Base-by-base conservation (phyloP, 2,888 invertebrate species). In the Patella caerulea region DNA sequence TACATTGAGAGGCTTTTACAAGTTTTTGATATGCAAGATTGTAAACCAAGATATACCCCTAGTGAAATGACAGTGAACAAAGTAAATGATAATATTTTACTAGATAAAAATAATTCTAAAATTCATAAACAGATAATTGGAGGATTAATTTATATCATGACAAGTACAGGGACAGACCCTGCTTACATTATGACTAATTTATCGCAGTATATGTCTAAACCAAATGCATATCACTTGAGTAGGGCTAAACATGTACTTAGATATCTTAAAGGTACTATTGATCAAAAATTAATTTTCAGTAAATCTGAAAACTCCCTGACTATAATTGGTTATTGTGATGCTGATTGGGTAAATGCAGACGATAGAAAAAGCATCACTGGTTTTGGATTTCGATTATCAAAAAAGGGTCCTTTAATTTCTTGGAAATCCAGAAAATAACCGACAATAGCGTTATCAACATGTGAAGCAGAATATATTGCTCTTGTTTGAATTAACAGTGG, bases 391-490 rank as follows among this genome's bases (percentile, higher is more conserved):
- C 11, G 11, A 12, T 65, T 65, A 65, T 65, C n/a, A 19, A 65
- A 65, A 2, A 5, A 65, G 9, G n/a, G 65, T 65, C 17, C 65
- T 19, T 15, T 65, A 4, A n/a, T 65, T 17, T 19, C 65, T 45
- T 65, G 65, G 65, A 65, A n/a, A 19, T 17, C 17, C 1, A 65
- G n/a, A 15, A 65, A 65, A 73, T 79, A 81, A 71, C 72, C 45
- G 14, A 77, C 77, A 14, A 55, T 78, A 19, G 80, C 80, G 19
- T 73, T 80, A 19, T 75, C 78, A 11, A 77, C 78, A 70, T 81
- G 81, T 78, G 78, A 81, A 69, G 81, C 81, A 3, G 79, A 81
- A 59, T 80, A 80, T 59, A 80, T 80, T n/a, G 75, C 78, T 52
- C 65, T 65, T 65, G 65, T n/a, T n/a, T 65, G 65, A 65, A 15